Evolutionary conservation across 2,888 invertebrate genomes (phyloP), one percentile per base, ranked within the genome.

Genomic region (Trissolcus japonicus): DNA sequence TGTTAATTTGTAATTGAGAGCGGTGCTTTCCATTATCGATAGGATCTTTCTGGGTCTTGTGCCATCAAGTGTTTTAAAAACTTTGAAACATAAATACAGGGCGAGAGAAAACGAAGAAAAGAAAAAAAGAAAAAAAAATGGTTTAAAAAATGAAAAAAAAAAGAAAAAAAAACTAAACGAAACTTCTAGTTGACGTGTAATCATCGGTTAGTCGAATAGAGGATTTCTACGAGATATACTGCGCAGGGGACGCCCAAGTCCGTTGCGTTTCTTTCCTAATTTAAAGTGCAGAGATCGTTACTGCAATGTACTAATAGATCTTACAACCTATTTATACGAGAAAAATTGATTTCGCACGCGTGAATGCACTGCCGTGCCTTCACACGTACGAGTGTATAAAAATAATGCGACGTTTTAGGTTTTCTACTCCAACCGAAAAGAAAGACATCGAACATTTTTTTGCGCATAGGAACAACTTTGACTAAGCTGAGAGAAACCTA

Each of bases 151-250:
- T 21, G 4, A 55, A 40, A 40, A 40, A 80, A 74, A 56, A 79
- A 82, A 82, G 79, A 71, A 74, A 82, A 57, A 40, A 40, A 57
- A 46, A 46, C 46, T 82, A 80, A 80, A 81, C 82, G 80, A 80
- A 74, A 74, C 74, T 67, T 81, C 77, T 85, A 84, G 83, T 80
- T 82, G 79, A 80, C 73, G 81, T 82, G 80, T 85, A 86, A 86
- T 81, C 83, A 80, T 82, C 80, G 83, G 78, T 83, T 85, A 84
- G 82, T 82, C 80, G 80, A 81, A 84, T 83, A 82, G 80, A 79
- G 72, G 76, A 82, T 79, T 80, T 76, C 46, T 80, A 71, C 50
- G 66, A 69, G 57, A 56, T 60, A 66, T 35, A 68, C 71, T 66
- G 68, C 41, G 25, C 46, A n/a, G 43, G 9, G 61, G 55, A 43